These are phyloP conservation scores for Zonitis immaculata DNA, from an alignment of 2,888 invertebrate species.

Conservation along the genomic window DNA sequence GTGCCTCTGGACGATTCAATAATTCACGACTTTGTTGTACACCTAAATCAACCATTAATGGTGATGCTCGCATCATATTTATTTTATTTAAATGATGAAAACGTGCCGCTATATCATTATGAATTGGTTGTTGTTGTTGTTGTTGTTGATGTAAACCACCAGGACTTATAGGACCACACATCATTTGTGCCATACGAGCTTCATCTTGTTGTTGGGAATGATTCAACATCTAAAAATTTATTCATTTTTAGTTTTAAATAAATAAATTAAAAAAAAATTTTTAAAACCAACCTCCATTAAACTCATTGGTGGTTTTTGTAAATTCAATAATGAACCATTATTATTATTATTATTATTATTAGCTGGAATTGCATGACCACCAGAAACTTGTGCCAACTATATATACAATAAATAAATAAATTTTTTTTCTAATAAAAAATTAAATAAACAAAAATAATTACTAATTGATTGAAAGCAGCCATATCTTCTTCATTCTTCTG, in stretches of 20 bases:
- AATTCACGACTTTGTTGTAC: slow-evolving; percentile 58
- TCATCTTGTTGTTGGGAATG: slow-evolving; percentile 52
- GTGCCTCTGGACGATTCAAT: slow-evolving; percentile 68
- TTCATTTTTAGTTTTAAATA: too few relatives aligned
- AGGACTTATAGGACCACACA: slow-evolving; percentile 12
- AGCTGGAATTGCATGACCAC: slow-evolving; percentile 61
- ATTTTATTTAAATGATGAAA: slow-evolving; percentile 50
- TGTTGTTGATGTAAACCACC: neutral
- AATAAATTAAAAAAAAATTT: too few relatives aligned
- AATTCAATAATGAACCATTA: slow-evolving; percentile 48
- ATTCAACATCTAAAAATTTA: slow-evolving; percentile 53
- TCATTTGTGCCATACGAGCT: slow-evolving; percentile 28
- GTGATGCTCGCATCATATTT: slow-evolving; percentile 45
- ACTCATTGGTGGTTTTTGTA: slow-evolving; percentile 53
- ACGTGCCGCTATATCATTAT: slow-evolving; percentile 49
- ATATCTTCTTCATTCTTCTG: slow-evolving; percentile 61
- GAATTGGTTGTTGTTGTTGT: slow-evolving; percentile 19
- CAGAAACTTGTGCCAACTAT: slow-evolving; percentile 66
- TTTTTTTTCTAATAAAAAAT: too few relatives aligned
- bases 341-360: too few relatives aligned
- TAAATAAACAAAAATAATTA: too few relatives aligned
- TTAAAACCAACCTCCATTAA: slow-evolving; percentile 54
- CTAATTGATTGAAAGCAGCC: slow-evolving; percentile 73
- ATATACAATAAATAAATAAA: too few relatives aligned
- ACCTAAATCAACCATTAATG: slow-evolving; percentile 48